A percentile compares a stretch with the other conserved stretches of the same genome.
phyloP scores from a whole-genome alignment of 1,140 invertebrate genomes.

The Plodia interpunctella region DNA sequence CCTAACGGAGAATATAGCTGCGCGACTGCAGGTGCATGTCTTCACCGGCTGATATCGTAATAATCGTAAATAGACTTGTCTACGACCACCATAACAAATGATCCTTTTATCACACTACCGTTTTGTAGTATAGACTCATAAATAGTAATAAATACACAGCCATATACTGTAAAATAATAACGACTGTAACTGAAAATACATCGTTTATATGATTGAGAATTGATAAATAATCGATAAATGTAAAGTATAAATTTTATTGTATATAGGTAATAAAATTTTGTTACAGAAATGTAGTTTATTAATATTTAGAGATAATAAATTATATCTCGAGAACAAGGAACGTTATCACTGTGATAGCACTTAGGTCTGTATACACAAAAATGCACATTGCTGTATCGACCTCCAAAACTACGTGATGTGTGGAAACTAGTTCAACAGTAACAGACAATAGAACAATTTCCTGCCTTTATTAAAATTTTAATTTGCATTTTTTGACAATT shows the following conservation, averaged over 20 bases:
- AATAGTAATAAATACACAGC: no score
- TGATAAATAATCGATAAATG: no score
- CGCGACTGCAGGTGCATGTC: background rate
- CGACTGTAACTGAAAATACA: no score
- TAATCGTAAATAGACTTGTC: constrained; percentile 12
- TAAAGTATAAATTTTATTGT: background rate
- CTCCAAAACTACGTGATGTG: background rate
- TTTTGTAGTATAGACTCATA: background rate
- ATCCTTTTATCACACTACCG: background rate
- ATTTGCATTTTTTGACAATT: background rate
- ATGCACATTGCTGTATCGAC: background rate
- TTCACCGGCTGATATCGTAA: constrained; percentile 3
- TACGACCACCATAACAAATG: background rate
- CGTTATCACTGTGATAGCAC: background rate
- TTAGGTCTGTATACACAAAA: no score
- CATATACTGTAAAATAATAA: no score
- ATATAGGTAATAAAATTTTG: background rate
- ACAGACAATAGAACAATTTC: background rate
- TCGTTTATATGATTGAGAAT: no score
- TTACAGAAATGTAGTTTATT: background rate
- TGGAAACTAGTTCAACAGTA: background rate
- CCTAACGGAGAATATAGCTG: constrained; percentile 28
- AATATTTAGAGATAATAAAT: no score
- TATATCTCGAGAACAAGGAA: no score
- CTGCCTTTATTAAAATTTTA: constrained; percentile 2